Evolutionary conservation across 2,888 invertebrate genomes (phyloP).

Genomic region (Hoplodrina ambigua): DNA sequence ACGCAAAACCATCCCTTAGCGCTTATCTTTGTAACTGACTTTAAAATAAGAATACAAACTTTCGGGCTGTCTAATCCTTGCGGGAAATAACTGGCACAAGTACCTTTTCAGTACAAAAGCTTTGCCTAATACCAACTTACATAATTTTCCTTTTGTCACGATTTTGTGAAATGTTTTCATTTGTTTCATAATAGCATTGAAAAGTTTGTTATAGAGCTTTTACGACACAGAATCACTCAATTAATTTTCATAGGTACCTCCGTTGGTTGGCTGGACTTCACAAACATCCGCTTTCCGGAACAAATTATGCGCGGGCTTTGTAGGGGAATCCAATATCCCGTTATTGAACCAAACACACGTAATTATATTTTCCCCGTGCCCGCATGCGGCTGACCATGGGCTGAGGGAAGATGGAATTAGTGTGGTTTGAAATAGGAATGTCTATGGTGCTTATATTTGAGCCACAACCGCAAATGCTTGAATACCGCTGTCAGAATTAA

Average conservation of each 20-base stretch:
- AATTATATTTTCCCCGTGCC: neutral
- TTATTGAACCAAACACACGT: conserved; percentile 19
- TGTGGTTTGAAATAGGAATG: too few species aligned
- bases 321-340: conserved; percentile 33
- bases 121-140: neutral
- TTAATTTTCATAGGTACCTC: conserved; percentile 23
- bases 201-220: conserved; percentile 22
- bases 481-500: neutral
- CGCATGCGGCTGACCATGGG: neutral
- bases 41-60: neutral
- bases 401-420: neutral
- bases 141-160: neutral
- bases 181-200: conserved; percentile 2
- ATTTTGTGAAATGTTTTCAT: neutral
- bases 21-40: neutral
- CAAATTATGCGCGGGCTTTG: conserved; percentile 38
- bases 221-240: conserved; percentile 28
- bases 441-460: too few species aligned
- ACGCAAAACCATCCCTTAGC: neutral
- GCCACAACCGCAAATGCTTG: neutral
- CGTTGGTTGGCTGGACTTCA: conserved; percentile 20
- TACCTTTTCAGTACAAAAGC: neutral
- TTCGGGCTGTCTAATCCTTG: neutral
- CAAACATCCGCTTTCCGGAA: conserved; percentile 31
- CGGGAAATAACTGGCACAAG: neutral